phyloP scores from a whole-genome alignment of 2,888 invertebrate genomes.

The Rhorus exstirpatorius region DNA sequence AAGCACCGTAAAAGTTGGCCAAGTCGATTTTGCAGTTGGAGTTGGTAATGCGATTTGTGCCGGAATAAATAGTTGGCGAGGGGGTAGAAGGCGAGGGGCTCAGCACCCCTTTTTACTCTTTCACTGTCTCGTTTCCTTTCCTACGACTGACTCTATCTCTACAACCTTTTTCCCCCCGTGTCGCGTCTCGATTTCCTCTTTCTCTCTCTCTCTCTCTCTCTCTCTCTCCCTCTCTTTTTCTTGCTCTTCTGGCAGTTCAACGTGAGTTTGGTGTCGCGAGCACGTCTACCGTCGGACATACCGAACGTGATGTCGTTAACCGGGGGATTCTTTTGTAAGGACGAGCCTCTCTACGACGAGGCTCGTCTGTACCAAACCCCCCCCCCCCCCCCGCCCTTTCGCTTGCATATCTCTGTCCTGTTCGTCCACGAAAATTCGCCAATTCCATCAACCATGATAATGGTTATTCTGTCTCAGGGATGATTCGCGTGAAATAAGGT shows the following conservation, averaged over 20 bases:
- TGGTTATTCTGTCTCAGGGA: slow-evolving; percentile 27
- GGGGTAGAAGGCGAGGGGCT: slow-evolving; percentile 64
- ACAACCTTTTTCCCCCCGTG: slow-evolving; percentile 44
- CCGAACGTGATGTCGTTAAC: slow-evolving; percentile 82
- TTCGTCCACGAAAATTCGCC: slow-evolving; percentile 42
- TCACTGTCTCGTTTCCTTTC: slow-evolving; percentile 65
- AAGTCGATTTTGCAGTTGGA: slow-evolving; percentile 86
- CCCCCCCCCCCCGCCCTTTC: slow-evolving; percentile 1
- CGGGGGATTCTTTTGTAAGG: slow-evolving; percentile 74
- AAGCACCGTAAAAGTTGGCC: slow-evolving; percentile 85
- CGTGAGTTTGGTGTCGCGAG: slow-evolving; percentile 80
- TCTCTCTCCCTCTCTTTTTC: slow-evolving; percentile 45
- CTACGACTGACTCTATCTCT: slow-evolving; percentile 45
- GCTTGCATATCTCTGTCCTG: slow-evolving; percentile 11
- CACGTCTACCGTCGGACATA: slow-evolving; percentile 80
- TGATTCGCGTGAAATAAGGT: slow-evolving; percentile 15
- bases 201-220: slow-evolving; percentile 14
- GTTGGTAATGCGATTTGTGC: slow-evolving; percentile 86
- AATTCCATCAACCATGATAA: slow-evolving; percentile 39
- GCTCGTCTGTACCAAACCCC: slow-evolving; percentile 18
- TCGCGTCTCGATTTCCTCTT: slow-evolving; percentile 67
- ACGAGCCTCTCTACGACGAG: slow-evolving; percentile 54
- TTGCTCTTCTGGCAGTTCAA: slow-evolving; percentile 58
- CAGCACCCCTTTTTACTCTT: slow-evolving; percentile 61
- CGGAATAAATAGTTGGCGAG: slow-evolving; percentile 83